These are phyloP conservation scores for Argopecten irradians DNA, from an alignment of 1,140 invertebrate species.

Conservation along the genomic window DNA sequence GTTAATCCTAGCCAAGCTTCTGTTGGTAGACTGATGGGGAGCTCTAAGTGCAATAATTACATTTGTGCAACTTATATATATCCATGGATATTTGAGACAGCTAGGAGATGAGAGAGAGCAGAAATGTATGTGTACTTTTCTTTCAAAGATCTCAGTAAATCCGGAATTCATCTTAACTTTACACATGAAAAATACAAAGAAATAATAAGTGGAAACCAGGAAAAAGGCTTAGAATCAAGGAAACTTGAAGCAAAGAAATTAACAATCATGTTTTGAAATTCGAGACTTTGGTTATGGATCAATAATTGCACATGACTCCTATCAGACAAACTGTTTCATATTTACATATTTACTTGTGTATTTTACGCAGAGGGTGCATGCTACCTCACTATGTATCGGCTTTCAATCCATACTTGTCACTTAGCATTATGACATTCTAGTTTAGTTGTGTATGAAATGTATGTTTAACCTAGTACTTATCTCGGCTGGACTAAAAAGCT, in stretches of 20 bases:
- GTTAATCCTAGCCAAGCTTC: conserved; percentile 52
- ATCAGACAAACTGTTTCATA: neutral
- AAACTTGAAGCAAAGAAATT: neutral
- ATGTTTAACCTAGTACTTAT: neutral
- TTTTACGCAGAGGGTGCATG: neutral
- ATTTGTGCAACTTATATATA: neutral
- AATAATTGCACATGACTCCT: neutral
- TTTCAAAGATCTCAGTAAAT: neutral
- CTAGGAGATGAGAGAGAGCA: neutral
- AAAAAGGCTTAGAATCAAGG: neutral
- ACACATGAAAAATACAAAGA: neutral
- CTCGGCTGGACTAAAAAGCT: neutral
- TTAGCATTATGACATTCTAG: neutral
- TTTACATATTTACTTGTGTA: neutral
- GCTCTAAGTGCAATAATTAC: neutral
- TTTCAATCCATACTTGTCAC: neutral
- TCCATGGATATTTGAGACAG: neutral
- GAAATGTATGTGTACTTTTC: neutral
- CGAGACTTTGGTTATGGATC: neutral
- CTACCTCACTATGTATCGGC: neutral
- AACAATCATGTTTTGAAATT: neutral
- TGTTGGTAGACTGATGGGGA: neutral
- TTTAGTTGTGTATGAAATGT: neutral
- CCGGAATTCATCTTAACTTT: neutral
- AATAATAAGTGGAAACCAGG: neutral